Conservation (phyloP, 53 echinoderm and acorn worm genomes). For the Hippasteria phrygiana region DNA sequence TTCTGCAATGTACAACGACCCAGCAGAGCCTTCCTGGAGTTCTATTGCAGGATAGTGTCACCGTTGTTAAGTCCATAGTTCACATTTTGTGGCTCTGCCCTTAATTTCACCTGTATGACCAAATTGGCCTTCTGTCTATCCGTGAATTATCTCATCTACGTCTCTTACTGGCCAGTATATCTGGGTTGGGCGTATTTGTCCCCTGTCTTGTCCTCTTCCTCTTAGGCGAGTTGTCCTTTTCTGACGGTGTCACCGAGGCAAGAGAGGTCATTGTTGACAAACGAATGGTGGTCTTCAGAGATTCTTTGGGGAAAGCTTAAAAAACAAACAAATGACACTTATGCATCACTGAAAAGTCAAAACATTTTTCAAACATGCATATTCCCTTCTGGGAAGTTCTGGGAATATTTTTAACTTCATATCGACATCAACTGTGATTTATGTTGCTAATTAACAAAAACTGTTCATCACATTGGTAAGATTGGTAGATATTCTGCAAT, state of each 20-base stretch:
- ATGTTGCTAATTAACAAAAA: too few relatives aligned
- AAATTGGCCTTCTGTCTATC: neutral
- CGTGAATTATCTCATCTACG: slow-evolving; percentile 68
- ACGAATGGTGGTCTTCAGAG: slow-evolving; percentile 66
- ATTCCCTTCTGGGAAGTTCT: too few relatives aligned
- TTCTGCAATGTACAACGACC: too few relatives aligned
- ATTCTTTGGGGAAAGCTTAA: slow-evolving; percentile 46
- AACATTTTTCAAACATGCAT: too few relatives aligned
- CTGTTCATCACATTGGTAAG: too few relatives aligned
- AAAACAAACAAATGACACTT: neutral
- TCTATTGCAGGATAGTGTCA: too few relatives aligned
- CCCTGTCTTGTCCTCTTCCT: slow-evolving; percentile 91
- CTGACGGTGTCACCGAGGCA: slow-evolving; percentile 60
- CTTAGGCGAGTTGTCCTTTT: slow-evolving; percentile 89
- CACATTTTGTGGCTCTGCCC: too few relatives aligned
- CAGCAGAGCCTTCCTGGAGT: too few relatives aligned
- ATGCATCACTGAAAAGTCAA: neutral
- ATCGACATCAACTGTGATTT: too few relatives aligned
- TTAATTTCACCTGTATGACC: neutral
- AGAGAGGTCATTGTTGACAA: slow-evolving; percentile 57
- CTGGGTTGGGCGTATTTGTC: slow-evolving; percentile 73
- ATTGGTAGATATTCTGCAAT: too few relatives aligned
- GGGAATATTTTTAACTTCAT: too few relatives aligned
- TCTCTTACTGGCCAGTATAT: slow-evolving; percentile 68
- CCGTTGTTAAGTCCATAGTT: too few relatives aligned